phyloP scores from a whole-genome alignment of 2,797 vertebrate genomes.

The Brachyalestes nurse region DNA sequence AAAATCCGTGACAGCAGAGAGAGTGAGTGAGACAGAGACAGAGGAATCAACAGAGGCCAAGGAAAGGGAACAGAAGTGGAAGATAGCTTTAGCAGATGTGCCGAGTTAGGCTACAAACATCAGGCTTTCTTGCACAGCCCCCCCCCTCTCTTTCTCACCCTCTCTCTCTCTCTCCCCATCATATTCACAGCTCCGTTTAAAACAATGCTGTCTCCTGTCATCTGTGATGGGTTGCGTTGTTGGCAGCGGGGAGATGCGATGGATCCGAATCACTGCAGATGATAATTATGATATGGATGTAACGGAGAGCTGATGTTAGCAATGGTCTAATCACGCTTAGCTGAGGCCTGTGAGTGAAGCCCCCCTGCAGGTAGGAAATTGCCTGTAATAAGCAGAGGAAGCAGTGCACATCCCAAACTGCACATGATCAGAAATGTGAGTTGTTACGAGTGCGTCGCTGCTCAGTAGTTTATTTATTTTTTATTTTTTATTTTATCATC shows the following conservation, averaged over 20 bases:
- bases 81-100: constrained; percentile 67
- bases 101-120: constrained; percentile 58
- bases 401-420: not conserved
- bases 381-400: constrained; percentile 38
- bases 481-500: not conserved
- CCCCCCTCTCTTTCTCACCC: constrained; percentile 8
- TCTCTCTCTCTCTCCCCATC: constrained; percentile 23
- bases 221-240: not conserved
- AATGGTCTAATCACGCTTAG: not conserved
- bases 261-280: not conserved
- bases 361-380: constrained; percentile 34
- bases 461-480: not conserved
- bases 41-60: constrained; percentile 35
- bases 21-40: constrained; percentile 56
- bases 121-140: not conserved
- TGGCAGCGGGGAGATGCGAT: not conserved
- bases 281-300: not conserved
- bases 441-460: not conserved
- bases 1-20: constrained; percentile 69
- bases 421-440: constrained; percentile 17
- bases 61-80: constrained; percentile 27
- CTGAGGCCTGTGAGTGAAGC: constrained; percentile 28
- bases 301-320: not conserved
- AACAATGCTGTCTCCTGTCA: constrained; percentile 1
- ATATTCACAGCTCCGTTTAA: not conserved